These are phyloP conservation scores for Bradysia coprophila DNA, from an alignment of 1,140 invertebrate genomes.

Conservation along the genomic window DNA sequence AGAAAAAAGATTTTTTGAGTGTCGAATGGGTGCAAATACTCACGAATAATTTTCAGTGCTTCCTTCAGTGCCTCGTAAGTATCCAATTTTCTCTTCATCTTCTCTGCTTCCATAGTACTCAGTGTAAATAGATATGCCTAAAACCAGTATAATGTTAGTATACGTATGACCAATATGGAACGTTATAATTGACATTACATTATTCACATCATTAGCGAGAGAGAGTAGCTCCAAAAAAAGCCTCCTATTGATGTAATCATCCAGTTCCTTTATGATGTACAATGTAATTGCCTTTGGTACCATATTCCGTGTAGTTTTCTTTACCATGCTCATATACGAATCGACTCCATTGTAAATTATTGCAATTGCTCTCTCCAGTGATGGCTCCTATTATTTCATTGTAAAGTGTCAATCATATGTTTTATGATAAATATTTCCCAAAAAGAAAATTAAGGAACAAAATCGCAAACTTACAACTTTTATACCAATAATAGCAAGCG, in stretches of 20 bases:
- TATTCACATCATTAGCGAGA: constrained; percentile 72
- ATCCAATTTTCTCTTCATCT: constrained; percentile 85
- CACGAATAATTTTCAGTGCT: constrained; percentile 77
- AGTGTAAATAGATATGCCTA: constrained; percentile 94
- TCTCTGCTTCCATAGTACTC: constrained; percentile 80
- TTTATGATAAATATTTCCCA: background rate
- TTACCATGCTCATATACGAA: constrained; percentile 97
- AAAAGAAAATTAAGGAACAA: background rate
- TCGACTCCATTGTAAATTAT: constrained; percentile 96
- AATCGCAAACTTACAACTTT: constrained; percentile 33
- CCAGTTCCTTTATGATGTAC: constrained; percentile 87
- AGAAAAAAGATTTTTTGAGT: background rate
- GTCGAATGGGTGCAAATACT: background rate
- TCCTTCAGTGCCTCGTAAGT: constrained; percentile 99
- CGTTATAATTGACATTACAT: constrained; percentile 1
- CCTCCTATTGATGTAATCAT: constrained; percentile 89
- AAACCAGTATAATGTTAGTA: constrained; percentile 9
- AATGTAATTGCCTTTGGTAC: constrained; percentile 96
- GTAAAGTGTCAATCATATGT: background rate
- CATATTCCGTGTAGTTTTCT: constrained; percentile 88
- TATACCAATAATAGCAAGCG: constrained; percentile 91
- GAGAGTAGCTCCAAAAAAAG: constrained; percentile 85
- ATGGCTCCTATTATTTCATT: constrained; percentile 83
- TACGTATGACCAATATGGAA: constrained; percentile 3
- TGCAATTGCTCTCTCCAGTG: constrained; percentile 88